Evolutionary conservation across 2,113 vertebrate genomes (phyloP).

Genomic region (Laticauda colubrina): DNA sequence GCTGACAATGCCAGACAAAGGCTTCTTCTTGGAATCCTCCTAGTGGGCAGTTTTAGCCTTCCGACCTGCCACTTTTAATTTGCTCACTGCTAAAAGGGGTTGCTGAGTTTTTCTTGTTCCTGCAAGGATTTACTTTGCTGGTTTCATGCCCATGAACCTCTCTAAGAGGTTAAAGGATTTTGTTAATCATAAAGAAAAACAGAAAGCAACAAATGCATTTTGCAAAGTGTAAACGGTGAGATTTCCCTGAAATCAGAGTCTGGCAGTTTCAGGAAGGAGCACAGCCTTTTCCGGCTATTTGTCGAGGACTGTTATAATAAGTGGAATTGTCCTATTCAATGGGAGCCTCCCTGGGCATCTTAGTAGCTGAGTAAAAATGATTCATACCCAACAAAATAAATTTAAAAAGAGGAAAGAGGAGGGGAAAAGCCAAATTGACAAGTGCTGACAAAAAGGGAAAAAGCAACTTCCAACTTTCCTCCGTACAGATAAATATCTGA

Average conservation of each 20-base stretch:
- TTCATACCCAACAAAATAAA: neutral
- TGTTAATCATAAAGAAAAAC: neutral
- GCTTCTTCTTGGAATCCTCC: too few relatives aligned
- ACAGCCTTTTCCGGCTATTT: too few relatives aligned
- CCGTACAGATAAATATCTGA: neutral
- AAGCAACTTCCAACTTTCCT: too few relatives aligned
- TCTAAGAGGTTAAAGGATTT: neutral
- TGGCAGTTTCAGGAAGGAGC: neutral
- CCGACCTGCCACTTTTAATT: neutral
- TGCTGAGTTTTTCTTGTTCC: neutral
- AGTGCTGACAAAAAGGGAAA: too few relatives aligned
- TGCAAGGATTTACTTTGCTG: neutral
- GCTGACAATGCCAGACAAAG: neutral
- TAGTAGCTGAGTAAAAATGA: neutral
- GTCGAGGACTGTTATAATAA: neutral
- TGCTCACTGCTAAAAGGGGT: neutral
- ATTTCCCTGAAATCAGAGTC: neutral
- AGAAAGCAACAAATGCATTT: neutral
- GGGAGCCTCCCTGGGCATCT: neutral
- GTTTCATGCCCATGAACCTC: neutral
- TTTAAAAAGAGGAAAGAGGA: too few relatives aligned
- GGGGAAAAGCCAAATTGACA: too few relatives aligned
- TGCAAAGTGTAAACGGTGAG: too few relatives aligned
- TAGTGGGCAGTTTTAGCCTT: neutral
- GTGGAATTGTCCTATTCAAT: neutral